Evolutionary conservation across 2,113 vertebrate genomes (phyloP).

Genomic region (Chlamydotis undulata): DNA sequence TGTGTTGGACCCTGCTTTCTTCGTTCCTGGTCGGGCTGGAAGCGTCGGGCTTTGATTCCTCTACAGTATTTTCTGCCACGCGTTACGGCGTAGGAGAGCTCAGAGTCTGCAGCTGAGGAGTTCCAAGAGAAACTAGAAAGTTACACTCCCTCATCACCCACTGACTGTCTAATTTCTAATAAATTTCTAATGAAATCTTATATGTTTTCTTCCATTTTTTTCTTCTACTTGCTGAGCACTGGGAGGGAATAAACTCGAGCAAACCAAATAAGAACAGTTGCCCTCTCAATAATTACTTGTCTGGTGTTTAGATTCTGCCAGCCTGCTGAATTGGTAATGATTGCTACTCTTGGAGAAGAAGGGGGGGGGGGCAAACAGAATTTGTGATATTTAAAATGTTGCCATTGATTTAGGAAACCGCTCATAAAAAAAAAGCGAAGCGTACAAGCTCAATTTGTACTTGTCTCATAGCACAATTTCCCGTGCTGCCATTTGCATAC

Average conservation of each 20-base stretch:
- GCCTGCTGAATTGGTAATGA: not conserved
- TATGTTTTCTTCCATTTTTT: fast-evolving
- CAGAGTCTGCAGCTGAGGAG: fast-evolving
- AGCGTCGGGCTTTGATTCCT: fast-evolving
- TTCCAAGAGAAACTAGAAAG: not conserved
- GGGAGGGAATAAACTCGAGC: not conserved
- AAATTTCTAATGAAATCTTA: not conserved
- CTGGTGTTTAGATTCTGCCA: not conserved
- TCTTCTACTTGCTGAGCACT: not conserved
- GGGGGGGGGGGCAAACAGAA: not conserved
- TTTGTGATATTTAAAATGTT: not conserved
- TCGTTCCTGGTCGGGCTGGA: fast-evolving
- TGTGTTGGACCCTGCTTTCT: fast-evolving
- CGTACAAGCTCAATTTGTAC: not conserved
- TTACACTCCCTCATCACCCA: fast-evolving
- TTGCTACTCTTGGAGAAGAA: not conserved
- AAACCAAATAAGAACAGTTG: not conserved
- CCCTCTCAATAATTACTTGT: not conserved
- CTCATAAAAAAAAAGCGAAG: not conserved
- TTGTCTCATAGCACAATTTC: not conserved
- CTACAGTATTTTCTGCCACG: fast-evolving
- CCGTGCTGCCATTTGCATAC: not conserved
- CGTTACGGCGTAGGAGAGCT: fast-evolving
- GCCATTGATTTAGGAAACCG: not conserved
- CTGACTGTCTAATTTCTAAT: not conserved